A percentile compares a stretch with the other conserved stretches of the same genome.
Evolutionary conservation across 2,113 vertebrate genomes (phyloP).

Genomic region (Peromyscus californicus): DNA sequence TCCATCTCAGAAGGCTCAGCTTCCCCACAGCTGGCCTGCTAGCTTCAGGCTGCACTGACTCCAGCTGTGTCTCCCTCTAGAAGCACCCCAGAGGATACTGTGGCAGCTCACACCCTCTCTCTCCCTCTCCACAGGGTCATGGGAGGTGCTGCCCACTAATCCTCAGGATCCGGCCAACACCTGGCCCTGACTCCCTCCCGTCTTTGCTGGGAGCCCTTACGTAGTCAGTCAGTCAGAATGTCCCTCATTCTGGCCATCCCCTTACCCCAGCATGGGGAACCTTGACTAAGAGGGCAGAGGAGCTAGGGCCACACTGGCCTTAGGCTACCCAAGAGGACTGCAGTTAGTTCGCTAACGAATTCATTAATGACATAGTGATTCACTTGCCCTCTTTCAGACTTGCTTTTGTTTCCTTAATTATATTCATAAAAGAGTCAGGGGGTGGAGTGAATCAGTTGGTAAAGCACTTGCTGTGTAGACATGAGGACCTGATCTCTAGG

Average conservation of each 20-base stretch:
- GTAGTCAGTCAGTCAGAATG: neutral
- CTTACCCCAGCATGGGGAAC: too few species aligned
- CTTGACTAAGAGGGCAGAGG: neutral
- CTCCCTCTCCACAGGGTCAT: neutral
- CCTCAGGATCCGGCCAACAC: neutral
- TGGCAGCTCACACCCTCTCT: neutral
- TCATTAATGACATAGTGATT: neutral
- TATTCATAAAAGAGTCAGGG: neutral
- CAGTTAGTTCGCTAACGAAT: neutral
- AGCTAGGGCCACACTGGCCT: neutral
- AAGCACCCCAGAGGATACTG: neutral
- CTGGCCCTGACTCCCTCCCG: neutral
- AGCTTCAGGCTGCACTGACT: neutral
- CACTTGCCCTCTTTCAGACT: neutral
- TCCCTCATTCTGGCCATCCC: neutral
- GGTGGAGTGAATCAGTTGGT: neutral
- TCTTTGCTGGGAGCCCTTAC: neutral
- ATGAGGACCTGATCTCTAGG: neutral
- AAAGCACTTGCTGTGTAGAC: neutral
- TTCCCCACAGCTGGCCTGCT: neutral
- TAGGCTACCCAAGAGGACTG: neutral
- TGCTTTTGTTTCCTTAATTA: neutral
- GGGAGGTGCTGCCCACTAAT: neutral
- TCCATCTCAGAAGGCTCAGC: accelerated
- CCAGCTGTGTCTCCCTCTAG: neutral